A percentile compares a stretch with the other conserved stretches of the same genome.
Conservation (phyloP, 2,888 invertebrate species). For the Lithophane socia region DNA sequence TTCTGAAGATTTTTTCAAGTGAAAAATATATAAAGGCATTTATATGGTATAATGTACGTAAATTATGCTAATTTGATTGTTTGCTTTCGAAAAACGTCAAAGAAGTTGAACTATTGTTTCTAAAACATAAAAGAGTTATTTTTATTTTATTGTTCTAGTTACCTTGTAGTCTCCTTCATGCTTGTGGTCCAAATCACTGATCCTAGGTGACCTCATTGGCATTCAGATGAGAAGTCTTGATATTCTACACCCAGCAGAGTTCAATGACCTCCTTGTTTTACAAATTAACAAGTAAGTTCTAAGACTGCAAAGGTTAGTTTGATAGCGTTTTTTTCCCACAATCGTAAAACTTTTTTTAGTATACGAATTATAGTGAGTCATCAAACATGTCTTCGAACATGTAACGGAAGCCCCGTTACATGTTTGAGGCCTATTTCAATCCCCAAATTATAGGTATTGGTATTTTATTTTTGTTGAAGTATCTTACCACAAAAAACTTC, state of each 20-base stretch:
- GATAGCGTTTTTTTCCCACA: not conserved
- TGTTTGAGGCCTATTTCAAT: slow-evolving; percentile 6
- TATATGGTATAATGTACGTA: not conserved
- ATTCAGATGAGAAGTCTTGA: slow-evolving; percentile 37
- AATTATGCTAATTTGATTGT: slow-evolving; percentile 12
- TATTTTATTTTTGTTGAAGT: not conserved
- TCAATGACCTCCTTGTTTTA: slow-evolving; percentile 42
- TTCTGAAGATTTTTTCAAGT: slow-evolving; percentile 1
- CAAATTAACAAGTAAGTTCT: slow-evolving; percentile 25
- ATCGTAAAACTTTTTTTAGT: slow-evolving; percentile 2
- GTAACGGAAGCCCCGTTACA: not conserved
- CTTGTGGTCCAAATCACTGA: slow-evolving; percentile 19
- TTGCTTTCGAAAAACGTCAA: not conserved
- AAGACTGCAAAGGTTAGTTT: slow-evolving; percentile 16
- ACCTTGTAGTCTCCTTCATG: slow-evolving; percentile 30
- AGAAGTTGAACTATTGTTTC: not conserved
- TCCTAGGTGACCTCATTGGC: slow-evolving; percentile 43
- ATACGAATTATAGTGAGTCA: not conserved
- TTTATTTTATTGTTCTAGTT: slow-evolving; percentile 8
- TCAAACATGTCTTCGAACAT: no score
- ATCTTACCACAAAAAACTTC: not conserved
- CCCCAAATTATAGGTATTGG: not conserved
- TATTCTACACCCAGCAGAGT: slow-evolving; percentile 29
- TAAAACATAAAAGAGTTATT: slow-evolving; percentile 1
- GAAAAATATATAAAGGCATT: not conserved